These are phyloP conservation scores for Verasper variegatus DNA, from an alignment of 2,113 vertebrate genomes.

Conservation along the genomic window DNA sequence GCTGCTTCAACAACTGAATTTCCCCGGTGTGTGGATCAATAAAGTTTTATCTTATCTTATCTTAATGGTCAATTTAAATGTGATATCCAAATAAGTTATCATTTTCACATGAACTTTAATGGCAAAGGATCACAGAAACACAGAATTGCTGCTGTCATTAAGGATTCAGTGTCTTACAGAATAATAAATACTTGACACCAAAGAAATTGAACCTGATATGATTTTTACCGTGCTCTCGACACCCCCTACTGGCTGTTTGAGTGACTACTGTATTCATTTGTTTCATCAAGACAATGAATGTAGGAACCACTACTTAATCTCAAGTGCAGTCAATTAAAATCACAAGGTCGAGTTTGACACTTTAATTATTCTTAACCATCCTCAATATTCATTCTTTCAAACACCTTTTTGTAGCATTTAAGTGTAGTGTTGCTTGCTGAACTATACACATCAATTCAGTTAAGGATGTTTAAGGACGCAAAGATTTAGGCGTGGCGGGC, in stretches of 20 bases:
- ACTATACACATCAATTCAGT: too few species aligned
- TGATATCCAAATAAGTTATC: neutral
- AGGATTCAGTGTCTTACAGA: neutral
- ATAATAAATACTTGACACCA: neutral
- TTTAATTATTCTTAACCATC: neutral
- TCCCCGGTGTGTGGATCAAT: too few species aligned
- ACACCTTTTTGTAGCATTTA: neutral
- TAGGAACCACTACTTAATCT: neutral
- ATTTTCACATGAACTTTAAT: too few species aligned
- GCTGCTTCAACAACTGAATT: too few species aligned
- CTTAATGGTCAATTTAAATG: neutral
- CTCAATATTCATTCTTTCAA: neutral
- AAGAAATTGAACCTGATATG: neutral
- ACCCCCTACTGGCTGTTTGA: slow-evolving; percentile 22
- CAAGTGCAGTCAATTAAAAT: neutral
- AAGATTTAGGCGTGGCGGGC: too few species aligned
- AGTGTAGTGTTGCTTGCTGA: too few species aligned
- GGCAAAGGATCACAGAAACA: neutral
- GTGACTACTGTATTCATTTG: neutral
- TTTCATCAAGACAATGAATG: neutral
- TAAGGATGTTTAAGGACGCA: too few species aligned
- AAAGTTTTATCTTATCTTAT: too few species aligned
- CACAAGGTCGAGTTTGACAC: too few species aligned
- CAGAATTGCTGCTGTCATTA: neutral
- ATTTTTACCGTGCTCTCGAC: neutral